Evolutionary conservation across 2,888 invertebrate species (phyloP), one percentile per base, ranked within the genome.

Genomic region (Cataglyphis albicans): DNA sequence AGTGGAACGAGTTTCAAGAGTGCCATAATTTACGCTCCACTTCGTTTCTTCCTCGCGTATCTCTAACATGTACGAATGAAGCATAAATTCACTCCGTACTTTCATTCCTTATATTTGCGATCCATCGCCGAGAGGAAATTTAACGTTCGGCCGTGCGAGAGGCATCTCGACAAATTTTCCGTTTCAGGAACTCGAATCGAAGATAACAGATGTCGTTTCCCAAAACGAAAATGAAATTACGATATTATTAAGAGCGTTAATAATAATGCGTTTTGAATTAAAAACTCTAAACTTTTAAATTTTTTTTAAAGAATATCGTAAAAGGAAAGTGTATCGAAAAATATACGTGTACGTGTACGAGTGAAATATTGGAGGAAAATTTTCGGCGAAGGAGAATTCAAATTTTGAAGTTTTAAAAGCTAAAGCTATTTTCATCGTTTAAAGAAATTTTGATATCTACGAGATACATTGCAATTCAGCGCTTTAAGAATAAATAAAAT

Each of bases 21-120:
- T 89, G 87, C 91, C 87, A 92, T 93, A 92, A 93, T 92, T 93
- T 91, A 93, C 92, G 90, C 89, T 89, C 89, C 87, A 86, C 91
- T 92, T 92, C 90, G 92, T 92, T 92, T 90, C 89, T 91, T 85
- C 81, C 84, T 88, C 84, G 85, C 88, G 90, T 90, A 90, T 88
- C 91, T 86, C 90, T 90, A 91, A 90, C 91, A 87, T 90, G 89
- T 91, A 91, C 91, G 91, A 90, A 92, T 90, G 91, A 92, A 91
- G 90, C 91, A 93, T 93, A 93, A 93, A 93, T 93, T 92, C 91
- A 87, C 87, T 41, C 41, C 29, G 29, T 21, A 48, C 21, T 52
- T 59, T 29, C 67, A 67, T 48, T 41, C 63, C 64, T 44, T 61
- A 25, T 72, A 64, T 61, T 67, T 67, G 52, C 64, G 63, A 65